Base-by-base conservation (phyloP, 2,888 invertebrate genomes). In the Alcis repandata region DNA sequence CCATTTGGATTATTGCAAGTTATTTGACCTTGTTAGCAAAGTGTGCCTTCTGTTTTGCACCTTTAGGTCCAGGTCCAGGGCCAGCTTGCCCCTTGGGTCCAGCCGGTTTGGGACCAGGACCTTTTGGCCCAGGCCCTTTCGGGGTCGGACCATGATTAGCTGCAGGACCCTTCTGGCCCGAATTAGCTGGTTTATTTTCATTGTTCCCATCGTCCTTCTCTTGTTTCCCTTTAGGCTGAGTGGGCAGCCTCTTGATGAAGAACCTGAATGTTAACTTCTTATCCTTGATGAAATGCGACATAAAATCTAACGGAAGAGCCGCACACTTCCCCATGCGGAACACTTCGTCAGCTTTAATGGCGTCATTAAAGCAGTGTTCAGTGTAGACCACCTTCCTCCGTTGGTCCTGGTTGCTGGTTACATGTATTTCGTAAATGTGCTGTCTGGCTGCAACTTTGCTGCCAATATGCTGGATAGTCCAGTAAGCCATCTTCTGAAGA, bases 291-390 rank as follows among this genome's bases (percentile, higher is more conserved):
- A 88, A 92, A 68, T 90, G 79, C 1, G 68, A 62, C 17, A 92
- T 69, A 51, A 80, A 76, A 38, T 81, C 83, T 17, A 91, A 71
- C 1, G 92, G 90, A 49, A 92, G 60, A 38, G 90, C 73, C 15
- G 86, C 88, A 74, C 92, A 92, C 77, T 87, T 90, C 0, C 82
- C 84, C 41, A 72, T 73, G 15, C 84, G 85, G 67, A 90, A 88
- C 3, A 92, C 80, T 65, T 91, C 90, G 52, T 91, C 90, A 13
- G 85, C 79, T 66, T 88, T 88, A 13, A 87, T 73, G 7, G 85
- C 76, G 67, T 92, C 91, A 70, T 86, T 91, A 66, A 83, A 89
- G 70, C 92, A 92, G 67, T 89, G 85, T 62, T 92, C 92, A 3
- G 75, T 83, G 68, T 86, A 92, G 13, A 82, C 81, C 0, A 83